phyloP scores from a whole-genome alignment of 2,888 invertebrate genomes.

The Sphecodes monilicornis region DNA sequence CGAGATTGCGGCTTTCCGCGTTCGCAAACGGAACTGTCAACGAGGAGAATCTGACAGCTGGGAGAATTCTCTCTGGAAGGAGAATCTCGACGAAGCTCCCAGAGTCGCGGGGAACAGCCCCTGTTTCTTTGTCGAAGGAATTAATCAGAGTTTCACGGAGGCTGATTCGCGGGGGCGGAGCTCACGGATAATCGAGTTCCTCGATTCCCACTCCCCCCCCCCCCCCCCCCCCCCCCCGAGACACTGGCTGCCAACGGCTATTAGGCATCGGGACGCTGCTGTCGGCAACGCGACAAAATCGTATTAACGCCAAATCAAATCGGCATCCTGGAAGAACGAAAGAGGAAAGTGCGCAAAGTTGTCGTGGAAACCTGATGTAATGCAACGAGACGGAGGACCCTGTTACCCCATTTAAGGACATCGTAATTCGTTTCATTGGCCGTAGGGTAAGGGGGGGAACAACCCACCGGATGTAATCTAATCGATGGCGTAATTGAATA shows the following conservation, averaged over 20 bases:
- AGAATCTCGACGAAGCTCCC: background rate
- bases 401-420: constrained; percentile 34
- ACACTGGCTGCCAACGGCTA: constrained; percentile 49
- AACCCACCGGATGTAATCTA: constrained; percentile 33
- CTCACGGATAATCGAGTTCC: constrained; percentile 44
- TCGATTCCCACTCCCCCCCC: constrained; percentile 6
- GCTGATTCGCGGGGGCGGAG: background rate
- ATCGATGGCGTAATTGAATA: constrained; percentile 50
- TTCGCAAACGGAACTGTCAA: background rate
- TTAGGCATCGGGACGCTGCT: constrained; percentile 55
- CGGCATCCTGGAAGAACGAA: constrained; percentile 45
- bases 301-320: constrained; percentile 71
- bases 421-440: constrained; percentile 49
- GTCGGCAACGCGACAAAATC: constrained; percentile 59
- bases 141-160: constrained; percentile 20
- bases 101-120: background rate
- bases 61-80: too few species aligned
- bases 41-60: background rate
- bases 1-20: background rate
- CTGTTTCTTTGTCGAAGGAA: constrained; percentile 26
- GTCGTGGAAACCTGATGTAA: constrained; percentile 30
- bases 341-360: constrained; percentile 48
- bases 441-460: background rate
- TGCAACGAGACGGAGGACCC: constrained; percentile 7
- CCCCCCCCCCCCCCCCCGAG: too few species aligned